phyloP scores from a whole-genome alignment of 2,888 invertebrate genomes.

The Anorthoa munda region DNA sequence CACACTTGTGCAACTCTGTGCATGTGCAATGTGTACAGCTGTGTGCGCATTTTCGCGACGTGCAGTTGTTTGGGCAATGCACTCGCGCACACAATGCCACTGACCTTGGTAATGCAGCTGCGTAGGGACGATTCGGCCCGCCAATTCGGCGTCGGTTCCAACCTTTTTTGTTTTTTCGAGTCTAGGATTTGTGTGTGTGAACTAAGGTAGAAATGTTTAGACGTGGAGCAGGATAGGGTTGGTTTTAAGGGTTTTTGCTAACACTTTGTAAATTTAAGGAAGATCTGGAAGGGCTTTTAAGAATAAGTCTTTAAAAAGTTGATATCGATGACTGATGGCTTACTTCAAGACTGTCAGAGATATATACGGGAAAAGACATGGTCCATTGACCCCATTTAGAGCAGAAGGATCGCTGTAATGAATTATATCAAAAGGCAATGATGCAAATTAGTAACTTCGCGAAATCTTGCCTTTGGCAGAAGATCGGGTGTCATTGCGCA shows the following conservation, averaged over 20 bases:
- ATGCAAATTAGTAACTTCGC: background rate
- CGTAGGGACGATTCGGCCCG: constrained; percentile 73
- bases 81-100: constrained; percentile 86
- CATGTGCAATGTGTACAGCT: constrained; percentile 56
- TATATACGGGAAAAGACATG: too few relatives aligned
- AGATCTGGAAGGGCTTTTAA: background rate
- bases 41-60: constrained; percentile 82
- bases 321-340: too few relatives aligned
- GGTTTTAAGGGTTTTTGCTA: background rate
- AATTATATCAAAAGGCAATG: too few relatives aligned
- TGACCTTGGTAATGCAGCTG: constrained; percentile 89
- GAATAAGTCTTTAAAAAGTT: too few relatives aligned
- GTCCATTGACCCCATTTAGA: too few relatives aligned
- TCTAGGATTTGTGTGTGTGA: constrained; percentile 48
- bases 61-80: constrained; percentile 88
- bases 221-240: background rate
- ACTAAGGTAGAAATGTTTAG: background rate
- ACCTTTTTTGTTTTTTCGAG: constrained; percentile 58
- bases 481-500: too few relatives aligned
- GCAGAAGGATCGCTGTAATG: background rate
- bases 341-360: too few relatives aligned
- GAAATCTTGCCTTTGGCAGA: background rate
- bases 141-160: constrained; percentile 71
- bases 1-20: constrained; percentile 54
- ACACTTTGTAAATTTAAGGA: background rate